These are phyloP conservation scores for Diorhabda carinulata DNA, from an alignment of 1,140 invertebrate genomes.

Conservation along the genomic window DNA sequence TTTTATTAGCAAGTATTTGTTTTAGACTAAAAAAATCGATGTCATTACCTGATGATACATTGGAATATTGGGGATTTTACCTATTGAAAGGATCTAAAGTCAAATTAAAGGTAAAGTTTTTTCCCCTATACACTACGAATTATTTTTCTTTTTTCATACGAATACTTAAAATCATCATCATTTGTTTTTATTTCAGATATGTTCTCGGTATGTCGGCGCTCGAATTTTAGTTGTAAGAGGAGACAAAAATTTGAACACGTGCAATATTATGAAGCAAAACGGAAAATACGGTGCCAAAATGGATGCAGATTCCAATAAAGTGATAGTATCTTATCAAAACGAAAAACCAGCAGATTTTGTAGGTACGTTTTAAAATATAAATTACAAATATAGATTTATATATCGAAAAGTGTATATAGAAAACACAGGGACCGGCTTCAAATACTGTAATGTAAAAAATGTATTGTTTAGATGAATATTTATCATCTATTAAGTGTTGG, in stretches of 20 bases:
- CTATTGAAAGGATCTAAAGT: slow-evolving; percentile 59
- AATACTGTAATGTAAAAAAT: too few species aligned
- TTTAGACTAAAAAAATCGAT: slow-evolving; percentile 71
- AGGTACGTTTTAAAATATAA: not conserved
- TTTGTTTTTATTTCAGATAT: slow-evolving; percentile 52
- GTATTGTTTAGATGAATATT: too few species aligned
- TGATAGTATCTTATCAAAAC: slow-evolving; percentile 23
- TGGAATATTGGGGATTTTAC: slow-evolving; percentile 88
- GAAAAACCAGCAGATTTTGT: slow-evolving; percentile 14
- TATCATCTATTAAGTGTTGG: too few species aligned
- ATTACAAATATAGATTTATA: too few species aligned
- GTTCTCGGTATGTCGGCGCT: slow-evolving; percentile 73
- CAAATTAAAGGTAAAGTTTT: slow-evolving; percentile 26
- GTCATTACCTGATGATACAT: slow-evolving; percentile 75
- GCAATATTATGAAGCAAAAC: slow-evolving; percentile 68
- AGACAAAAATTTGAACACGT: slow-evolving; percentile 68
- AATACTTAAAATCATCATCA: not conserved
- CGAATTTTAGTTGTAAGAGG: slow-evolving; percentile 75
- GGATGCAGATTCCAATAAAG: slow-evolving; percentile 55
- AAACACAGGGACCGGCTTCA: too few species aligned
- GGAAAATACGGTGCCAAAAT: slow-evolving; percentile 57
- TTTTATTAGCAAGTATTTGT: not conserved
- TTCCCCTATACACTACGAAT: too few species aligned
- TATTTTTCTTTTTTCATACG: too few species aligned
- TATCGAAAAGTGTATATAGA: too few species aligned